phyloP scores from a whole-genome alignment of 2,113 vertebrate species.

The Castor canadensis region DNA sequence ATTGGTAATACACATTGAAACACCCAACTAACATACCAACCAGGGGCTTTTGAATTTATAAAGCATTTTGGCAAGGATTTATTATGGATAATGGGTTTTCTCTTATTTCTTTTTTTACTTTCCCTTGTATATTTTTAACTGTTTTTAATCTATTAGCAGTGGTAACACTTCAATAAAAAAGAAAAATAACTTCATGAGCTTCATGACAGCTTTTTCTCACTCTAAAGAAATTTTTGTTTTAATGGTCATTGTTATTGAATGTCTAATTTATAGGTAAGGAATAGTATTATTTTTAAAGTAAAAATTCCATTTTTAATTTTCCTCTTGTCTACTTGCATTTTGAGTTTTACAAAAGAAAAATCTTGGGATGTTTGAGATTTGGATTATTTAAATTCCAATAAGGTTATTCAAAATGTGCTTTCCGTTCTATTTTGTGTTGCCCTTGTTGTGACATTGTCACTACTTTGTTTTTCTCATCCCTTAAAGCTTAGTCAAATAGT shows the following conservation, averaged over 20 bases:
- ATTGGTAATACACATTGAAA: background rate
- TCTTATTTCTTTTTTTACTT: background rate
- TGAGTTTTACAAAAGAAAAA: background rate
- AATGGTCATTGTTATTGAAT: no score
- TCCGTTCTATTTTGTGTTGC: background rate
- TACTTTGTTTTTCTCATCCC: background rate
- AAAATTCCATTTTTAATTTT: background rate
- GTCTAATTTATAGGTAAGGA: background rate
- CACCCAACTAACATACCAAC: background rate
- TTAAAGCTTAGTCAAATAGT: background rate
- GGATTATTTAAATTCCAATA: background rate
- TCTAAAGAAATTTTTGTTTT: no score
- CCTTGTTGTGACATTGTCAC: slow-evolving; percentile 3
- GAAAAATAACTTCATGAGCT: no score
- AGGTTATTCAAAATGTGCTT: background rate
- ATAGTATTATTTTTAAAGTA: background rate
- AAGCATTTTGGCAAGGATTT: no score
- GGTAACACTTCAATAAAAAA: background rate
- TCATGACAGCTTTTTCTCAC: no score
- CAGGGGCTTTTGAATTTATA: background rate
- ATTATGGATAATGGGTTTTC: background rate
- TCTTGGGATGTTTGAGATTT: background rate
- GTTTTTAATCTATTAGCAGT: background rate
- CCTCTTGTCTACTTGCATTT: background rate
- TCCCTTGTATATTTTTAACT: background rate